A percentile compares a stretch with the other conserved stretches of the same genome.
Conservation (phyloP, 2,797 vertebrate genomes). For the Cossypha caffra region DNA sequence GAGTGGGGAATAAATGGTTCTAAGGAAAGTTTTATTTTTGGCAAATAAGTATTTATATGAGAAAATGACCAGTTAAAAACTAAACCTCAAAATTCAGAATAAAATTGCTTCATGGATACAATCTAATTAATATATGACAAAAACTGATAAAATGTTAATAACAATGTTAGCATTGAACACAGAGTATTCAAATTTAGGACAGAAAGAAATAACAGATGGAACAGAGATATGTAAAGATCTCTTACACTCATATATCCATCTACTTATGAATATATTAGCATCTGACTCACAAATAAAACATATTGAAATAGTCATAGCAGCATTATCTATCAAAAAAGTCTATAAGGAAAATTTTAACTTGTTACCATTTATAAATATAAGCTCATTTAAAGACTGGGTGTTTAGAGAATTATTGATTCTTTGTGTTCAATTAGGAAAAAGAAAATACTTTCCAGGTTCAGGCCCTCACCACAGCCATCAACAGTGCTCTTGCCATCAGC, state of each 20-base stretch:
- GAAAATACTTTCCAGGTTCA: neutral
- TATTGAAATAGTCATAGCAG: neutral
- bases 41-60: neutral
- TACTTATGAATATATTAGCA: neutral
- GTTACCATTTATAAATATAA: neutral
- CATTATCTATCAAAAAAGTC: neutral
- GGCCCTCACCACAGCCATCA: neutral
- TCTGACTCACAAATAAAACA: constrained; percentile 42
- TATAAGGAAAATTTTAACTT: neutral
- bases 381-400: neutral
- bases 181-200: constrained; percentile 10
- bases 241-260: neutral
- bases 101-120: neutral
- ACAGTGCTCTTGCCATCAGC: neutral
- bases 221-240: neutral
- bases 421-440: neutral
- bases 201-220: constrained; percentile 57
- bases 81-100: neutral
- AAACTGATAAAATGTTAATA: constrained; percentile 49
- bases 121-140: constrained; percentile 14
- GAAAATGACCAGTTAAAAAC: neutral
- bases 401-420: neutral
- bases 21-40: neutral
- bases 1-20: neutral
- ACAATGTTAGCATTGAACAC: constrained; percentile 25